Base-by-base conservation (phyloP, 2,888 invertebrate genomes). In the Callyntrura sp. region DNA sequence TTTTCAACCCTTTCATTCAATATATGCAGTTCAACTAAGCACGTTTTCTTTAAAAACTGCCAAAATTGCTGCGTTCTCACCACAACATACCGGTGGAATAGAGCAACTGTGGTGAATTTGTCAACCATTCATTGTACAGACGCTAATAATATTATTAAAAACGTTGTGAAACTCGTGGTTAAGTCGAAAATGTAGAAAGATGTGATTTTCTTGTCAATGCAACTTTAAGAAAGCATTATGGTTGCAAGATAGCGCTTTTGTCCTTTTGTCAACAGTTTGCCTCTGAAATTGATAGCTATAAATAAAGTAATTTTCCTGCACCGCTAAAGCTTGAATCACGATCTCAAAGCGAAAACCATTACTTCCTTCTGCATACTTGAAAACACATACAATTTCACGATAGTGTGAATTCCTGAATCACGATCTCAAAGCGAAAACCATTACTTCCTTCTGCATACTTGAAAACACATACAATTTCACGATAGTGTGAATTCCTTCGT, bases 121-220 rank as follows among this genome's bases (percentile, higher is more conserved):
- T 17, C 17, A 17, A 60, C 17, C 20, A 23, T 25, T 68, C 45
- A 70, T 43, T 45, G 45, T 70, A 17, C 43, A 20, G 17, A 8
- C 45, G 45, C 68, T 70, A n/a, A n/a, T n/a, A n/a, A n/a, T 45
- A 6, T 70, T 45, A 20, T 43, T 12, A 45, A 45, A 70, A 70
- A 62, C 45, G 70, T 70, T 20, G 70, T 70, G 45, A 68, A 68
- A 14, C 17, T 45, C n/a, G n/a, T 45, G 70, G 25, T 45, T 70
- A 20, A 45, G n/a, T n/a, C n/a, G n/a, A n/a, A n/a, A n/a, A n/a
- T n/a, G n/a, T n/a, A n/a, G n/a, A n/a, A n/a, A n/a, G n/a, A n/a
- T n/a, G n/a, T n/a, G n/a, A n/a, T n/a, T n/a, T n/a, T n/a, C n/a
- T n/a, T n/a, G n/a, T n/a, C n/a, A n/a, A 45, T 17, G 9, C 70